Percentiles rank a stretch among this genome's conserved stretches.
Conservation (phyloP, 2,888 invertebrate genomes). For the Melipona bicolor region DNA sequence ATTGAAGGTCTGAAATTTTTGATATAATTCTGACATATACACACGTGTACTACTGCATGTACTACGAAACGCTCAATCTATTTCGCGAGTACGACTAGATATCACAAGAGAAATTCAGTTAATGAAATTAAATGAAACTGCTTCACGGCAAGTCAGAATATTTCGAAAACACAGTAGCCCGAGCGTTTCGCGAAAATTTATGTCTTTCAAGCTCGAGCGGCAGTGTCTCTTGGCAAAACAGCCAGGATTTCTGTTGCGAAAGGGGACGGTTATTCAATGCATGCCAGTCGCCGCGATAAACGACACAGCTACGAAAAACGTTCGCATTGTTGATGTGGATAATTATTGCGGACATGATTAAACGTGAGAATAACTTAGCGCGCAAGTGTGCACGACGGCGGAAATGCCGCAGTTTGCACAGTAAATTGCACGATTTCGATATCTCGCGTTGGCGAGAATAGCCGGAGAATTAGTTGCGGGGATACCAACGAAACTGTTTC, state of each 20-base stretch:
- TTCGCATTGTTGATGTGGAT: slow-evolving; percentile 50
- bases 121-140: background rate
- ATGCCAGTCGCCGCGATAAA: slow-evolving; percentile 17
- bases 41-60: background rate
- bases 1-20: background rate
- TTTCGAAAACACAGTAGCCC: no score
- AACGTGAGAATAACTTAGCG: slow-evolving; percentile 51
- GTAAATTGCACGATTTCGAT: slow-evolving; percentile 60
- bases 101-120: background rate
- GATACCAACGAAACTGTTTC: slow-evolving; percentile 34
- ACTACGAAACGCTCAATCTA: background rate
- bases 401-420: slow-evolving; percentile 53
- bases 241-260: background rate
- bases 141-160: background rate
- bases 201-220: background rate
- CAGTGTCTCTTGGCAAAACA: background rate
- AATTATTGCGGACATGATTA: slow-evolving; percentile 54
- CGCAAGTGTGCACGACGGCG: slow-evolving; percentile 56
- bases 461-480: slow-evolving; percentile 45
- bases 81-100: background rate
- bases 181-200: slow-evolving; percentile 2
- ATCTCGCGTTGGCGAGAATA: slow-evolving; percentile 51
- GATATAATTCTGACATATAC: background rate
- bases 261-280: slow-evolving; percentile 21
- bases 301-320: slow-evolving; percentile 56